A percentile compares a stretch with the other conserved stretches of the same genome.
Evolutionary conservation across 2,888 invertebrate species (phyloP).

Genomic region (Drosophila melanosoma): DNA sequence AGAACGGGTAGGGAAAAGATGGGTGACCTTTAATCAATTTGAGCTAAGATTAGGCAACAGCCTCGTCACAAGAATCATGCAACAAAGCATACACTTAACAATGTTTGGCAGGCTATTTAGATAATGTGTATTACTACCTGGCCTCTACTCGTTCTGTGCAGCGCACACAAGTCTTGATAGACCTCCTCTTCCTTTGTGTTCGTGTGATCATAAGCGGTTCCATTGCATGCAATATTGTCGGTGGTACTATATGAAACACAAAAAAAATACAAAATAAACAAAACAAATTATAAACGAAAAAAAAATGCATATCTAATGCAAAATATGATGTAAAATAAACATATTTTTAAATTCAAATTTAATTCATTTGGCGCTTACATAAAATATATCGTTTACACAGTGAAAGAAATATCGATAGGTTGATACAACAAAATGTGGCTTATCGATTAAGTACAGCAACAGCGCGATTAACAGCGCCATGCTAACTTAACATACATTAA

Average conservation of each 20-base stretch:
- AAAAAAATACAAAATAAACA: conserved; percentile 19
- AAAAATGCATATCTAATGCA: conserved; percentile 6
- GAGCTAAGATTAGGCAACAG: conserved; percentile 30
- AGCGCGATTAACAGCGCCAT: conserved; percentile 26
- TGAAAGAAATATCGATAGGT: conserved; percentile 38
- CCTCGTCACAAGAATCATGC: conserved; percentile 47
- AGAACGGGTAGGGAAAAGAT: conserved; percentile 12
- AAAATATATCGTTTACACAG: background rate
- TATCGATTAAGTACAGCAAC: conserved; percentile 9
- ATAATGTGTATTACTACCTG: conserved; percentile 82
- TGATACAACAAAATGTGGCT: background rate
- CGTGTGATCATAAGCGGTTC: conserved; percentile 84
- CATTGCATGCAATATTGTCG: conserved; percentile 85
- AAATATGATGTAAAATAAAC: background rate
- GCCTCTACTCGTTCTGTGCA: conserved; percentile 87
- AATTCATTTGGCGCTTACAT: conserved; percentile 18
- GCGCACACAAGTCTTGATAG: conserved; percentile 96
- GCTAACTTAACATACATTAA: conserved; percentile 36
- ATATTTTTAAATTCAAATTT: conserved; percentile 8
- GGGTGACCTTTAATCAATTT: conserved; percentile 25
- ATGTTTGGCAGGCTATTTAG: conserved; percentile 33
- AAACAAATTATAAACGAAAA: conserved; percentile 33
- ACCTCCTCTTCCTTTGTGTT: conserved; percentile 93
- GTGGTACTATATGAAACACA: conserved; percentile 86
- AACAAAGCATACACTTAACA: conserved; percentile 52